A percentile compares a stretch with the other conserved stretches of the same genome.
Conservation (phyloP, 35 echinoderm and acorn worm species). For the Lytechinus pictus region DNA sequence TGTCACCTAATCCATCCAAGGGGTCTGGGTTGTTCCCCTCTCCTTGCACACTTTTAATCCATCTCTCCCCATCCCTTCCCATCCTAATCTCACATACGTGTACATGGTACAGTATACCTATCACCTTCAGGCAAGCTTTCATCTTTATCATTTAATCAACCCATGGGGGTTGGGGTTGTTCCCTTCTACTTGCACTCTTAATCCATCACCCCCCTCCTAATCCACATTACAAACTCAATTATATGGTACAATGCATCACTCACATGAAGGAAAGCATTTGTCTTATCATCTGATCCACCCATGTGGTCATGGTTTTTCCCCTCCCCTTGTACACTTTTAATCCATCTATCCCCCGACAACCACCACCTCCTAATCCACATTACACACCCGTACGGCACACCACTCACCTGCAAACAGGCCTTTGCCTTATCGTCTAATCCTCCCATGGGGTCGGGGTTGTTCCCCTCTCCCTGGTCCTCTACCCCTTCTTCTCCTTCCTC, state of each 20-base stretch:
- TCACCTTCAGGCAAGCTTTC: slow-evolving; percentile 77
- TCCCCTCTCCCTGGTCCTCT: not conserved
- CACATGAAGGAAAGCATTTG: slow-evolving; percentile 76
- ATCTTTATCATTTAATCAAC: slow-evolving; percentile 77
- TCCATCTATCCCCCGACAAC: not conserved
- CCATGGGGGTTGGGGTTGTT: slow-evolving; percentile 65
- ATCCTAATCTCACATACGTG: not conserved
- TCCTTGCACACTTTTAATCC: not conserved
- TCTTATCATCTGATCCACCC: slow-evolving; percentile 78
- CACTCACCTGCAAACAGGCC: slow-evolving; percentile 74
- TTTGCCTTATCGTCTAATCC: slow-evolving; percentile 89
- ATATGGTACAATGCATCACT: not conserved
- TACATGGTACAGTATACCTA: not conserved
- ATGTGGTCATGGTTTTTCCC: slow-evolving; percentile 61
- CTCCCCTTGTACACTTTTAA: not conserved
- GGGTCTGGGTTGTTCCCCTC: slow-evolving; percentile 59
- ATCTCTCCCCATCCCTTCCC: not conserved
- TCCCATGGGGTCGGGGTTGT: slow-evolving; percentile 67
- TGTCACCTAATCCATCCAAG: slow-evolving; percentile 48
- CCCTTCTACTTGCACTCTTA: not conserved
- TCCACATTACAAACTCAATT: not conserved
- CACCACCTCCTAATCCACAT: not conserved
- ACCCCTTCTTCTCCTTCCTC: not conserved
- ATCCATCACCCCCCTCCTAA: not conserved
- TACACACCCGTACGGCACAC: not conserved